Base-by-base conservation (phyloP, 2,797 vertebrate genomes). In the Rhinichthys osculus region DNA sequence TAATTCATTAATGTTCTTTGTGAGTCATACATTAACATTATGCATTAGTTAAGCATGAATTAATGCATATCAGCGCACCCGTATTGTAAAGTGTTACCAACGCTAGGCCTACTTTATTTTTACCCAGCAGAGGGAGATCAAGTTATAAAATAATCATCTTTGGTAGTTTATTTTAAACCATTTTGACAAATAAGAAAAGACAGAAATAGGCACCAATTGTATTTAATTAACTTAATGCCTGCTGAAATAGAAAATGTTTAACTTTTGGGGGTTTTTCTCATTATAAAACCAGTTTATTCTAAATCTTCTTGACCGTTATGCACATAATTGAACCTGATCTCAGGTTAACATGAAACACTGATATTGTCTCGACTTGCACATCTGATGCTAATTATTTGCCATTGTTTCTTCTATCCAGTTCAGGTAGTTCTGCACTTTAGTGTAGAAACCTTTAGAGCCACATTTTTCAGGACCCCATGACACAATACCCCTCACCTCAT, bases 381-480 rank as follows among this genome's bases (percentile, higher is more conserved):
- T 6, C 0, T 2, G 17, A 17, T 71, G 23, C 50, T 54, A 81
- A 71, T 81, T 81, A n/a, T 81, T 71, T 71, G 44, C 47, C 47
- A 81, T 70, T n/a, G 66, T 81, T 71, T 69, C 67, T 13, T 27
- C 9, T 13, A 81, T 81, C 80, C 80, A 81, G 23, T 10, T 33
- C 47, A 81, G 47, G 33, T 81, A 81, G 23, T 71, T 81, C 21
- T 81, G 80, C 66, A 81, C 80, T 81, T 81, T 81, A 27, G 66
- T 54, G 66, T 81, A 81, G 35, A 40, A 81, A 70, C 33, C 67
- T 71, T 91, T 92, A 27, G 4, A 79, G 2, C 88, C 90, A 83
- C 92, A 92, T 30, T 73, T n/a, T 4, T 78, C 4, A 35, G 76
- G 67, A 30, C 90, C 92, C 91, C 89, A 92, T 76, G 90, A 91